Conservation (phyloP, 2,797 vertebrate genomes). For the Betta splendens region DNA sequence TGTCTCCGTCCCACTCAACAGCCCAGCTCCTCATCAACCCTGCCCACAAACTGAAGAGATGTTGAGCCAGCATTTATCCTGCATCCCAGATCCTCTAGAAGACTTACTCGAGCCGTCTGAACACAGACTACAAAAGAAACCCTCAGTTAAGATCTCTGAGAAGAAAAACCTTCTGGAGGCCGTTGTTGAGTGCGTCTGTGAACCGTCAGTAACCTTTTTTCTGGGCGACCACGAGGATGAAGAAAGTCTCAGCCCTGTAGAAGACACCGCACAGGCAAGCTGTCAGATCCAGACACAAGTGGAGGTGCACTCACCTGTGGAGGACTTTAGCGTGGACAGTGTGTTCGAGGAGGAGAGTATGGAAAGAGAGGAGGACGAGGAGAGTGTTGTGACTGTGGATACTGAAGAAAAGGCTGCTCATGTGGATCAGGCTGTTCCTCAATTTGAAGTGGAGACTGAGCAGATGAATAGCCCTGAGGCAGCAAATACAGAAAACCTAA, state of each 20-base stretch:
- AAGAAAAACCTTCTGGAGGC: slow-evolving; percentile 55
- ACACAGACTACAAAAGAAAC: slow-evolving; percentile 14
- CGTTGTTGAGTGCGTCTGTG: slow-evolving; percentile 21
- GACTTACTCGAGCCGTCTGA: slow-evolving; percentile 11
- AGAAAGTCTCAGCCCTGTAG: slow-evolving; percentile 4
- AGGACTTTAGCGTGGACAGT: neutral
- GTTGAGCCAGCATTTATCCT: neutral
- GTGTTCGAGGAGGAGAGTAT: slow-evolving; percentile 3
- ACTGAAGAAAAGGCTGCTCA: slow-evolving; percentile 7
- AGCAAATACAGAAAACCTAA: neutral
- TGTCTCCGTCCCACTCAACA: slow-evolving; percentile 32
- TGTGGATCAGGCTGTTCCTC: neutral
- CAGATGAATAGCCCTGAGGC: neutral
- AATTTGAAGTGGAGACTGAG: neutral
- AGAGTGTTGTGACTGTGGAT: neutral
- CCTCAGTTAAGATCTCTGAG: slow-evolving; percentile 49
- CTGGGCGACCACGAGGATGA: slow-evolving; percentile 45
- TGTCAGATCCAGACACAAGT: slow-evolving; percentile 59
- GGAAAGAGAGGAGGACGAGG: slow-evolving; percentile 13
- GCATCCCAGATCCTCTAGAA: slow-evolving; percentile 22
- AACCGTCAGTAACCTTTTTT: slow-evolving; percentile 38
- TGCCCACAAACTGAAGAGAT: slow-evolving; percentile 25
- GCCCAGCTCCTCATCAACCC: slow-evolving; percentile 76
- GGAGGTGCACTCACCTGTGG: slow-evolving; percentile 61
- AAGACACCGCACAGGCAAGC: slow-evolving; percentile 14